Evolutionary conservation across 2,797 vertebrate species (phyloP), one percentile per base, ranked within the genome.

Genomic region (Perodicticus potto): DNA sequence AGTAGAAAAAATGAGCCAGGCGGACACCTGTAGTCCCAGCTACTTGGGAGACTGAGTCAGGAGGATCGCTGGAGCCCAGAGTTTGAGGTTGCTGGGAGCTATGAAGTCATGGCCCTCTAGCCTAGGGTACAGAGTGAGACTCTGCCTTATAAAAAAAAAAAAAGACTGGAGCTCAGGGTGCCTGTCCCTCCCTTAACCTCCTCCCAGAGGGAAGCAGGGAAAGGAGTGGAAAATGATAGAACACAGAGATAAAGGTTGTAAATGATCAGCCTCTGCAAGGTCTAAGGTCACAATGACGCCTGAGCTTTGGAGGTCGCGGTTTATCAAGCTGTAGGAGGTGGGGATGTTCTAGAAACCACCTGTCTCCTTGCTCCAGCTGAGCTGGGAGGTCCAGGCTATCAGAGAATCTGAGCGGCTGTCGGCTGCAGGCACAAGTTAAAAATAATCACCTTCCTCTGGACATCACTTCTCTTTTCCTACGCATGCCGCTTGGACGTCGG

Each of bases 271-370:
- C n/a, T 2, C 13, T 0, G 17, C 10, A 10, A 4, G 61, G 81
- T 14, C 65, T 16, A 61, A 91, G 45, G 70, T 76, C 45, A 0
- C 13, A 5, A 5, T 27, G 9, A 20, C 0, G 27, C 53, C 29
- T 2, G 2, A 11, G 49, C 13, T 27, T 23, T 4, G 72, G 84
- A 43, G 70, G 57, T 67, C 77, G 3, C 37, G 12, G 43, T 1
- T 37, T 43, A 7, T 11, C 27, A 10, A 43, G 17, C 1, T 19
- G 16, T 0, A 10, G 2, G 53, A 76, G 53, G 10, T 6, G 1
- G 23, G 8, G 1, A 32, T 2, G 1, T 34, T 43, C 5, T 5
- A 7, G 86, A 1, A 20, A 25, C 2, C 5, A 19, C 32, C 43
- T 80, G 55, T 69, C 43, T 6, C 25, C 25, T 10, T 13, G 27